phyloP scores from a whole-genome alignment of 2,797 vertebrate species.

The Hephaestus fuliginosus region DNA sequence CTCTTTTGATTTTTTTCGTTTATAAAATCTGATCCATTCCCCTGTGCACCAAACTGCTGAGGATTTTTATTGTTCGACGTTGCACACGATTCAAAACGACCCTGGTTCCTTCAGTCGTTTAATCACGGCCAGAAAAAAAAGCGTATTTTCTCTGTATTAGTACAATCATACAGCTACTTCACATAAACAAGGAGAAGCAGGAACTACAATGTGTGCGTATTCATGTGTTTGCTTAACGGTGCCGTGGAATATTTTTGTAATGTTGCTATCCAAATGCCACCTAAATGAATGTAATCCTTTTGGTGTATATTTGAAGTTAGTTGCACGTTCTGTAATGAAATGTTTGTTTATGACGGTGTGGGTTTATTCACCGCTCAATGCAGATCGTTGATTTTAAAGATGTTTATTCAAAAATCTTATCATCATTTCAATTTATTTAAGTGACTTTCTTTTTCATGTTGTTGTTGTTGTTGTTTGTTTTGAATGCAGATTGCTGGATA shows the following conservation, averaged over 20 bases:
- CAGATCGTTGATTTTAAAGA: neutral
- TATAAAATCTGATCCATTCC: neutral
- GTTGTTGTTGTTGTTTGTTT: neutral
- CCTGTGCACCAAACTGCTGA: neutral
- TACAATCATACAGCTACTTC: neutral
- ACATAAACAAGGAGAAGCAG: neutral
- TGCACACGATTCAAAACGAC: neutral
- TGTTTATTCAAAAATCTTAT: neutral
- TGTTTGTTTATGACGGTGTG: neutral
- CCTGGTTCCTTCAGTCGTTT: neutral
- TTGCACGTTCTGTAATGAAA: neutral
- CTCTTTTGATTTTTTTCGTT: too few relatives aligned
- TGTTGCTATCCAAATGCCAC: neutral
- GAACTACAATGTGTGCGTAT: neutral
- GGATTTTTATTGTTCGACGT: neutral
- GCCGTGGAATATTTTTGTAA: slow-evolving; percentile 27
- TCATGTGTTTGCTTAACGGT: slow-evolving; percentile 20
- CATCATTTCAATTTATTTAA: neutral
- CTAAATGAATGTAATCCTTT: neutral
- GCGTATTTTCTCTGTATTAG: neutral
- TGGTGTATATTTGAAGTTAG: slow-evolving; percentile 5
- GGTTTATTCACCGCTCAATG: neutral
- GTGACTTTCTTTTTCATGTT: neutral
- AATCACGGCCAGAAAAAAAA: too few relatives aligned
- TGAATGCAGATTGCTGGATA: slow-evolving; percentile 1